Evolutionary conservation across 2,888 invertebrate species (phyloP).

Genomic region (Chelonus formosanus): DNA sequence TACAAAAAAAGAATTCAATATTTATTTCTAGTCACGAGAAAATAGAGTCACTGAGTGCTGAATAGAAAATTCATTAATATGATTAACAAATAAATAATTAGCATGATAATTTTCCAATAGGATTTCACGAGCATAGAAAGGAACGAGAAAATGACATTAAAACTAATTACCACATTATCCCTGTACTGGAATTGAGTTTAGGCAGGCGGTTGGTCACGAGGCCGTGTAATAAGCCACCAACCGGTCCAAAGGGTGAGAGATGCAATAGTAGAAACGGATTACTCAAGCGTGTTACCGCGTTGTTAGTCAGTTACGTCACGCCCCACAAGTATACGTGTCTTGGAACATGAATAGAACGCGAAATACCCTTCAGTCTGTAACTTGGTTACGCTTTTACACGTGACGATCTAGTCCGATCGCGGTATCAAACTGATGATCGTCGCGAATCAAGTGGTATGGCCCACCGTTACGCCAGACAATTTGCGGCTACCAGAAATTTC

Average conservation of each 20-base stretch:
- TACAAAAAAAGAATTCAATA: too few species aligned
- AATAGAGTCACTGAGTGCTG: too few species aligned
- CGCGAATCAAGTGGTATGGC: background rate
- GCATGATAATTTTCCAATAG: background rate
- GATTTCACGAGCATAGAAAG: background rate
- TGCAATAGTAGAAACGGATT: conserved; percentile 44
- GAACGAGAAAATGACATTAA: conserved; percentile 16
- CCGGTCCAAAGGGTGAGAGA: conserved; percentile 15
- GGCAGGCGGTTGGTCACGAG: conserved; percentile 33
- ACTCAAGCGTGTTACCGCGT: conserved; percentile 44
- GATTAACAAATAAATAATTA: too few species aligned
- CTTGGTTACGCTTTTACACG: background rate
- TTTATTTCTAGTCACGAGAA: too few species aligned
- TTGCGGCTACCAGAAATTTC: too few species aligned
- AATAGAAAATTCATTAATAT: too few species aligned
- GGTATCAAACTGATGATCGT: conserved; percentile 4
- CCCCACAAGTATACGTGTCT: conserved; percentile 41
- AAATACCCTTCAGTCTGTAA: conserved; percentile 12
- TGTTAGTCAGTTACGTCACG: conserved; percentile 44
- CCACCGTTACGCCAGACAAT: too few species aligned
- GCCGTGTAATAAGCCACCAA: conserved; percentile 38
- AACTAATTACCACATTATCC: conserved; percentile 38
- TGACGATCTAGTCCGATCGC: background rate
- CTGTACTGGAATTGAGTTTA: conserved; percentile 36
- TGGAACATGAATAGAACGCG: conserved; percentile 33